Base-by-base conservation (phyloP, 2,888 invertebrate genomes). In the Dromius quadrimaculatus region DNA sequence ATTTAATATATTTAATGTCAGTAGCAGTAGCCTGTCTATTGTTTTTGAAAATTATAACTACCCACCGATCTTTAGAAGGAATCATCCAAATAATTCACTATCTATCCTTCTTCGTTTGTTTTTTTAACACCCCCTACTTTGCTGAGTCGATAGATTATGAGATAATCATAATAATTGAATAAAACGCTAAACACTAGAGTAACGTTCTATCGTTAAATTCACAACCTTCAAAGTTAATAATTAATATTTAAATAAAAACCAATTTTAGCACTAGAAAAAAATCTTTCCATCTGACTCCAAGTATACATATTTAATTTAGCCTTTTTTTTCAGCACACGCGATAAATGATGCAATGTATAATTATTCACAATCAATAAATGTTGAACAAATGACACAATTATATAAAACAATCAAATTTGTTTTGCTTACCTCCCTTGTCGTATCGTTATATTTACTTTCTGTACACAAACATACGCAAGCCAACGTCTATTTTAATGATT, bases 401-500 rank as follows among this genome's bases (percentile, higher is more conserved):
- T 20, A 59, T 59, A 59, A 36, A 47, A 0, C 6, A 20, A 59
- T 54, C 6, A 54, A 36, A 59, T 59, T 19, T 59, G 17, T 57
- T 59, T 59, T 34, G 36, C 59, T 34, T 59, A 59, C 59, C 59
- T 59, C 59, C 36, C 57, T 57, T 57, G 20, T 6, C 36, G 19
- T 36, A 19, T n/a, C 20, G 59, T 59, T 59, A 59, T 54, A 54
- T 59, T 59, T 59, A 59, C 59, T 59, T 59, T 59, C 34, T 19
- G 59, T 19, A 59, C 59, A 59, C 59, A 59, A 59, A 59, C 59
- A 59, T 59, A 59, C 59, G 59, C 28, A 36, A 36, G 59, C 59
- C 59, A 59, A 59, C 59, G 59, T 59, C 59, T 59, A 59, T 59
- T 59, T 59, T 59, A 59, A 59, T 59, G 59, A 59, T 59, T 59